A percentile compares a stretch with the other conserved stretches of the same genome.
These are phyloP conservation scores for Notarius lentiginosus DNA, from an alignment of 2,113 vertebrate genomes.

Conservation along the genomic window DNA sequence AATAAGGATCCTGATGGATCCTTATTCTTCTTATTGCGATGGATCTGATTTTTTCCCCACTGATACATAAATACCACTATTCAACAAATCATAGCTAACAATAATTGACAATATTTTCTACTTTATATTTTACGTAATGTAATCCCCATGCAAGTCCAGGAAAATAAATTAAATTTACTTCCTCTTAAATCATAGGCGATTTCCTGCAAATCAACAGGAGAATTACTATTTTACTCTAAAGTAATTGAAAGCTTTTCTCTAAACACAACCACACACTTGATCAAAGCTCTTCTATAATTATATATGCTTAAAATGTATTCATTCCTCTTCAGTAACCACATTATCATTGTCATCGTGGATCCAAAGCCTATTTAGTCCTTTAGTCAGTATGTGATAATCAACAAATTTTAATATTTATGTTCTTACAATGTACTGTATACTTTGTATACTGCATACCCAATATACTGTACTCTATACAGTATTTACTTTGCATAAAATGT, in stretches of 20 bases:
- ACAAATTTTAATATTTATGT: not conserved
- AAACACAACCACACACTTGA: not conserved
- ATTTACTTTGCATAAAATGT: not conserved
- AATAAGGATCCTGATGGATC: not conserved
- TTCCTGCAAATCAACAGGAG: not conserved
- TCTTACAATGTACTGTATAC: not conserved
- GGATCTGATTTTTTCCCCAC: not conserved
- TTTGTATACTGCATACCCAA: not conserved
- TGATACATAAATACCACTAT: not conserved
- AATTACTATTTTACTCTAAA: no score
- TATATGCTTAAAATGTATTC: not conserved
- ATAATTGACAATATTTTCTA: not conserved
- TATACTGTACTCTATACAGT: not conserved
- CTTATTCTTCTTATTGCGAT: not conserved
- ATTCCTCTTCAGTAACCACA: not conserved
- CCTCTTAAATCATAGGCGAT: not conserved
- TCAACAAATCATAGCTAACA: not conserved
- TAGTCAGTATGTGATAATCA: not conserved
- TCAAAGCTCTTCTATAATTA: not conserved
- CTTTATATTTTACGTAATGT: not conserved
- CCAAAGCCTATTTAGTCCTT: not conserved
- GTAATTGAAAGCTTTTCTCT: not conserved
- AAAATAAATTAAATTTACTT: not conserved
- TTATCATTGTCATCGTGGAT: not conserved
- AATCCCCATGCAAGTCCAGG: not conserved